Base-by-base conservation (phyloP, 2,797 vertebrate species). In the Squalus acanthias region DNA sequence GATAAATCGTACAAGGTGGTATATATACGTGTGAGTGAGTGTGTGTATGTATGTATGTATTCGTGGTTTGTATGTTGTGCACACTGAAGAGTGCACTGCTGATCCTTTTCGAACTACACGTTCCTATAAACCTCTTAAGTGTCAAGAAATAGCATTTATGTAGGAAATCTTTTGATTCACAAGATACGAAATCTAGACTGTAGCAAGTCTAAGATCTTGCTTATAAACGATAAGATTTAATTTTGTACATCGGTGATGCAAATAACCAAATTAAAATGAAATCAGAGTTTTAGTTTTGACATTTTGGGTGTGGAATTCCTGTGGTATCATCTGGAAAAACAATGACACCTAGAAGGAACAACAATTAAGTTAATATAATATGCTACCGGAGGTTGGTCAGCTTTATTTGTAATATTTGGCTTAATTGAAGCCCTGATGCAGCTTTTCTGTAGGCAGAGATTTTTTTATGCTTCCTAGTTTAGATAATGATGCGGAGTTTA, bases 1-100 rank as follows among this genome's bases (percentile, higher is more conserved):
- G 94, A 76, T 74, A 33, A 95, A 57, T 95, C 69, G 24, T 76
- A 95, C 69, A 95, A 95, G 94, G 94, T 95, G 69, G 94, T 95
- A 95, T 95, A 76, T 95, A 53, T 95, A 89, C 53, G 53, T 57
- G 53, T 57, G 53, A 57, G 53, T 57, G 53, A 2, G 53, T 57
- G 63, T 93, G 91, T 69, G 89, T 20, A 29, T 20, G 87, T 26
- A 22, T 88, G 57, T 29, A 15, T 91, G n/a, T 57, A n/a, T 70
- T 69, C 7, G 33, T 94, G 67, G 2, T 94, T 46, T 70, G 5
- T 4, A 70, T 50, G 50, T 57, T 74, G 67, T 74, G 94, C 26
- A 72, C 26, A 69, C 53, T 33, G n/a, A 39, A 22, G 6, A 46
- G 29, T 93, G 20, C 20, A 46, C n/a, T 20, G 20, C 91, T 65